Evolutionary conservation across 2,888 invertebrate genomes (phyloP).

Genomic region (Apamea crenata): DNA sequence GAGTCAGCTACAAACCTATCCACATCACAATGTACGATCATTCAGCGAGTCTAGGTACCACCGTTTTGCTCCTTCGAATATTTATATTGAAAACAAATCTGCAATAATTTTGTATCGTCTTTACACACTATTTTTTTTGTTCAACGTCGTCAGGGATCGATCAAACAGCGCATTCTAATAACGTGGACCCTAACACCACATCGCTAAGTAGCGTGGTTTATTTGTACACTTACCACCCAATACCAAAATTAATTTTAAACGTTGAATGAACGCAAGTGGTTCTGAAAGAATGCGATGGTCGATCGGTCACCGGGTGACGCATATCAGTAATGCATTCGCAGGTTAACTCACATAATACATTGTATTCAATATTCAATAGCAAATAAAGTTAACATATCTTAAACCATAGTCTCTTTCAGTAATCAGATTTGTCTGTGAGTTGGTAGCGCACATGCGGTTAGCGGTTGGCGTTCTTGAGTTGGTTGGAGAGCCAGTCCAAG

Average conservation of each 20-base stretch:
- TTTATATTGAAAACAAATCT: conserved; percentile 85
- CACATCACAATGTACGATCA: conserved; percentile 89
- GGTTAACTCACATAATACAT: conserved; percentile 90
- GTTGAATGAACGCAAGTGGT: conserved; percentile 66
- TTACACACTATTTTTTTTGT: conserved; percentile 89
- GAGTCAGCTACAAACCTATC: conserved; percentile 89
- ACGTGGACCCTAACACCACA: conserved; percentile 76
- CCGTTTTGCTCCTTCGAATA: conserved; percentile 73
- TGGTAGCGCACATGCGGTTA: conserved; percentile 90
- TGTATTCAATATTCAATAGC: conserved; percentile 89
- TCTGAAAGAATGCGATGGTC: conserved; percentile 73
- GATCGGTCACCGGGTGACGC: conserved; percentile 86
- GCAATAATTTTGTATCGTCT: conserved; percentile 86
- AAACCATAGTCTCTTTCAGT: conserved; percentile 90
- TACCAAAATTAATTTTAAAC: conserved; percentile 66
- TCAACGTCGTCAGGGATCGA: conserved; percentile 87
- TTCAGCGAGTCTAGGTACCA: conserved; percentile 81
- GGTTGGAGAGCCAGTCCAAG: conserved; percentile 99
- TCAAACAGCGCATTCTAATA: conserved; percentile 79
- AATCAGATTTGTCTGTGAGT: conserved; percentile 86
- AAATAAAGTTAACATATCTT: conserved; percentile 91
- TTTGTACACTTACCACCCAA: conserved; percentile 72
- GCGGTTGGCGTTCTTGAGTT: conserved; percentile 99
- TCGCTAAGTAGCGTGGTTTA: conserved; percentile 71
- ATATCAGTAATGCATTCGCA: conserved; percentile 84